Evolutionary conservation across 2,888 invertebrate genomes (phyloP), one percentile per base, ranked within the genome.

Genomic region (Pachymerium ferrugineum): DNA sequence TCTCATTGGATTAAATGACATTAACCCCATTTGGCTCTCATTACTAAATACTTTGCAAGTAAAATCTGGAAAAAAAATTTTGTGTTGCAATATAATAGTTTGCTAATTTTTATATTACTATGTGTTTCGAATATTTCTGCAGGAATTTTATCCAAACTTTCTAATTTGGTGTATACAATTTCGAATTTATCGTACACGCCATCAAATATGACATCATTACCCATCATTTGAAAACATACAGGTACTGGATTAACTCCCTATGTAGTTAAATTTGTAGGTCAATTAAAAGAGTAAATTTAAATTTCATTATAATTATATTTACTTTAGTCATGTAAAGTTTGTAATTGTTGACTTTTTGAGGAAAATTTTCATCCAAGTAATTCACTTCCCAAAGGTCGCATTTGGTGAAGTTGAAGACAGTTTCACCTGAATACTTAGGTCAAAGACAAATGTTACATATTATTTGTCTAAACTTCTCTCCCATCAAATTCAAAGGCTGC

Each of bases 151-250:
- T 47, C 22, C 2, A 47, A 1, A 4, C 8, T 1, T 47, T n/a
- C 8, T n/a, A 47, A 2, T 1, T 19, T 47, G 16, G 88, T 87
- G 80, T 97, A 97, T 67, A 90, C 88, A 70, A 97, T 82, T 81
- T 91, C 92, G 80, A 97, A 97, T 82, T 96, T 95, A 83, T 97
- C 97, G 80, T 92, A 97, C n/a, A 83, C 97, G 97, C 0, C 96
- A 96, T 0, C 96, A n/a, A 97, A 85, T 0, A 97, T 85, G 0
- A 90, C 88, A 82, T 97, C 96, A 83, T 87, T 97, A 0, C 97
- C 97, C 80, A 88, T 89, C 97, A 97, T 97, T 84, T 96, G 94
- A 82, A 96, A 97, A 76, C 87, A 87, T 75, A 80, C 79, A 71
- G 80, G 92, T 67, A 93, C 88, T 8, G 92, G 22, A 47, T 88